Conservation (phyloP, 2,797 vertebrate genomes). For the Antennarius maculatus region DNA sequence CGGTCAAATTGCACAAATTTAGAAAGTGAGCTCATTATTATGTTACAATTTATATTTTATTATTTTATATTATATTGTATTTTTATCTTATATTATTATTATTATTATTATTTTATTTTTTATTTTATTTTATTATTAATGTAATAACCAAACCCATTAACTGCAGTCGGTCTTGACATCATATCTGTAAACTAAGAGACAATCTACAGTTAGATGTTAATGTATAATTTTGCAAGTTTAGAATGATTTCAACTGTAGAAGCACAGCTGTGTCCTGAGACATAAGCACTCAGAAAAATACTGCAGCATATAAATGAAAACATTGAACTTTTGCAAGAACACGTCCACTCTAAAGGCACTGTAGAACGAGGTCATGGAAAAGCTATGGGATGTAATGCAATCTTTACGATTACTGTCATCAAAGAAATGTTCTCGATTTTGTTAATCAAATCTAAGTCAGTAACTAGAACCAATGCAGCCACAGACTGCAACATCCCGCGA, state of each 20-base stretch:
- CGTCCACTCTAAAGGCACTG: not conserved
- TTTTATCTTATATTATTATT: too few relatives aligned
- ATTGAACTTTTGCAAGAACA: too few relatives aligned
- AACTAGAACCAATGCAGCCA: not conserved
- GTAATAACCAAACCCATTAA: slow-evolving; percentile 41
- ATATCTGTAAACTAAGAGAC: slow-evolving; percentile 38
- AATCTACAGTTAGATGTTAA: slow-evolving; percentile 46
- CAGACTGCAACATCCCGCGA: too few relatives aligned
- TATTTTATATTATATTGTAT: too few relatives aligned
- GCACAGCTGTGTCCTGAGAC: slow-evolving; percentile 30
- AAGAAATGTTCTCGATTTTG: not conserved
- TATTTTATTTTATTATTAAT: too few relatives aligned
- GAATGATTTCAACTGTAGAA: slow-evolving; percentile 49
- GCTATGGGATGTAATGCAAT: slow-evolving; percentile 10
- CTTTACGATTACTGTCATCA: not conserved
- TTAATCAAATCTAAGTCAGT: slow-evolving; percentile 13
- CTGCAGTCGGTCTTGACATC: slow-evolving; percentile 19
- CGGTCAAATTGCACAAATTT: slow-evolving; percentile 25
- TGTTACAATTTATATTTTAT: too few relatives aligned
- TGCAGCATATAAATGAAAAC: too few relatives aligned
- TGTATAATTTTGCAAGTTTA: slow-evolving; percentile 46
- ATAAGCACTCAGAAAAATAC: slow-evolving; percentile 16
- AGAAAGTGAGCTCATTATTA: slow-evolving; percentile 6
- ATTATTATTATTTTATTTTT: too few relatives aligned
- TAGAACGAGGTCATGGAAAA: not conserved